Percentiles rank a stretch among this genome's conserved stretches.
These are phyloP conservation scores for Aplidium turbinatum DNA, from an alignment of 23 tunicate species.

Conservation along the genomic window DNA sequence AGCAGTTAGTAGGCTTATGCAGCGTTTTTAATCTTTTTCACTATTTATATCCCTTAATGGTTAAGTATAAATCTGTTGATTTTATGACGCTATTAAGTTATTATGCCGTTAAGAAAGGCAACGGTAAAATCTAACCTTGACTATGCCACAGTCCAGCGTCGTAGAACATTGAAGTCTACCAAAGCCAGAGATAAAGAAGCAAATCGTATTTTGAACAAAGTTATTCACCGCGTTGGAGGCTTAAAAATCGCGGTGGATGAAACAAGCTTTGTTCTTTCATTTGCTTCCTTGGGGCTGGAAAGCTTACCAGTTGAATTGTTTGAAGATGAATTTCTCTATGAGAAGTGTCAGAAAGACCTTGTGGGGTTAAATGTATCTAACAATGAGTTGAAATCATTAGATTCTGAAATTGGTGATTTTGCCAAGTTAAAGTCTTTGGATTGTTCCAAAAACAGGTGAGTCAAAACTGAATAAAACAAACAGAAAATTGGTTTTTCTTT, in stretches of 20 bases:
- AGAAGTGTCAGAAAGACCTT: conserved; percentile 61
- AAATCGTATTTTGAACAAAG: conserved; percentile 43
- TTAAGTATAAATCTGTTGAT: not conserved
- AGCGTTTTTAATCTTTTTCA: too few species aligned
- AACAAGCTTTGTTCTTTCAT: conserved; percentile 37
- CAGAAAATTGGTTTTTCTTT: too few species aligned
- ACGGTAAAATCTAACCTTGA: conserved; percentile 45
- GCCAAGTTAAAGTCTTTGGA: conserved; percentile 40
- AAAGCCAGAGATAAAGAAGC: conserved; percentile 71
- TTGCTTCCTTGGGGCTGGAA: conserved; percentile 42
- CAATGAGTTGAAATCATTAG: conserved; percentile 56
- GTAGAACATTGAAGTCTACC: conserved; percentile 60
- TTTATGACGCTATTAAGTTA: not conserved
- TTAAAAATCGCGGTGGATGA: conserved; percentile 21
- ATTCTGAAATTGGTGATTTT: conserved; percentile 78
- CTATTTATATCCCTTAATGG: too few species aligned
- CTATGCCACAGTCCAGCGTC: conserved; percentile 63
- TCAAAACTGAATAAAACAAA: too few species aligned
- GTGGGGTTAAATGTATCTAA: conserved; percentile 51
- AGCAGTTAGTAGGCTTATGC: too few species aligned
- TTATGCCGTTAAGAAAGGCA: conserved; percentile 69
- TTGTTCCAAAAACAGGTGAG: conserved; percentile 74
- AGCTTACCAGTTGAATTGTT: conserved; percentile 69
- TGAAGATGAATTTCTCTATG: conserved; percentile 88
- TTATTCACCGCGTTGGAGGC: conserved; percentile 57